Percentiles rank a stretch among this genome's conserved stretches.
phyloP scores from a whole-genome alignment of 2,113 vertebrate genomes.

The Trachemys scripta region DNA sequence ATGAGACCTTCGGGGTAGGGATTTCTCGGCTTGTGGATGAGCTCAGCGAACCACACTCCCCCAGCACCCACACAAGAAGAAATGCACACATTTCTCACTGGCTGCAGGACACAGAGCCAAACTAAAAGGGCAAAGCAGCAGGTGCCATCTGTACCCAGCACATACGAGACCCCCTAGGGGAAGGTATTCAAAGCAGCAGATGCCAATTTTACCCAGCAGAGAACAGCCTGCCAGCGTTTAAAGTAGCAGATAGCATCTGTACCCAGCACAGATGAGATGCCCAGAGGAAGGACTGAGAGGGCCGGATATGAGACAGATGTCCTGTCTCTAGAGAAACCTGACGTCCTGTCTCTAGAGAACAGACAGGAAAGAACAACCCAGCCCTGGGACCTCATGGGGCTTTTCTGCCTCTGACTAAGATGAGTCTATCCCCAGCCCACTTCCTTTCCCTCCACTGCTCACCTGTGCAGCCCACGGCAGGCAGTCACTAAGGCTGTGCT shows the following conservation, averaged over 20 bases:
- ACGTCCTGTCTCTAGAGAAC: background rate
- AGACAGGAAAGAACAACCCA: background rate
- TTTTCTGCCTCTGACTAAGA: background rate
- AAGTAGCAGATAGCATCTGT: background rate
- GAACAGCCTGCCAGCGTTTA: background rate
- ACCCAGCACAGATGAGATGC: background rate
- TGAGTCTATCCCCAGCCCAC: background rate
- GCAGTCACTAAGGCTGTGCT: constrained; percentile 78
- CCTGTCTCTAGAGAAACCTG: background rate
- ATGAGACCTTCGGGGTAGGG: background rate
- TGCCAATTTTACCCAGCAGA: background rate
- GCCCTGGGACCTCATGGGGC: background rate
- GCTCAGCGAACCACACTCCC: background rate
- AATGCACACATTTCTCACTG: background rate
- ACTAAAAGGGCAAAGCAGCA: background rate
- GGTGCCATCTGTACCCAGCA: background rate
- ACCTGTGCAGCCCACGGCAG: constrained; percentile 86
- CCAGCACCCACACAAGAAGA: background rate
- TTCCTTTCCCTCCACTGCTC: background rate
- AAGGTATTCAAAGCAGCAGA: background rate
- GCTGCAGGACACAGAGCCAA: background rate
- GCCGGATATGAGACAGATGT: background rate
- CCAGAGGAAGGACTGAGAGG: background rate
- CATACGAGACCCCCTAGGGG: background rate
- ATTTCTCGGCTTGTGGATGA: background rate